Percentiles rank a stretch among this genome's conserved stretches.
Evolutionary conservation across 2,797 vertebrate species (phyloP).

Genomic region (Mus caroli): DNA sequence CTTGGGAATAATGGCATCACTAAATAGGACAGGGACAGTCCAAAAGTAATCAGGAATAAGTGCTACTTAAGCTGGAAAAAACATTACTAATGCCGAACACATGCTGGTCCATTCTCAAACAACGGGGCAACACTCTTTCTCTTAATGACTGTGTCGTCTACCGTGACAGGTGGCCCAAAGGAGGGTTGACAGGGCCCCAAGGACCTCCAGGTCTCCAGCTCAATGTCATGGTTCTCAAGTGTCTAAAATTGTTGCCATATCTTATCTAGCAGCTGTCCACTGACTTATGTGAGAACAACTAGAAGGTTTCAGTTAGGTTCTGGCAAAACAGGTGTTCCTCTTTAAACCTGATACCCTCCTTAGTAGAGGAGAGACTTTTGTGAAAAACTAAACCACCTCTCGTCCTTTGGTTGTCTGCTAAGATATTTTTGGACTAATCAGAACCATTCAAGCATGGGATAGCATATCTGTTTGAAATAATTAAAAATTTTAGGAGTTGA

Average conservation of each 20-base stretch:
- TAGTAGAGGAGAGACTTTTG: background rate
- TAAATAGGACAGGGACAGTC: background rate
- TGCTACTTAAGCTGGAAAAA: slow-evolving; percentile 54
- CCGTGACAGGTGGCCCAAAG: background rate
- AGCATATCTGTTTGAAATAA: slow-evolving; percentile 60
- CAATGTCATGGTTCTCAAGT: slow-evolving; percentile 57
- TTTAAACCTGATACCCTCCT: slow-evolving; percentile 31
- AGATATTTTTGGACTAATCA: slow-evolving; percentile 29
- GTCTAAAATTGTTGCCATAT: slow-evolving; percentile 48
- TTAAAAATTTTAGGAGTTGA: background rate
- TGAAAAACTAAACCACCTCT: slow-evolving; percentile 57
- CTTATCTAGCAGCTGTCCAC: slow-evolving; percentile 45
- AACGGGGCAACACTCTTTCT: slow-evolving; percentile 37
- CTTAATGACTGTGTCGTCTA: slow-evolving; percentile 47
- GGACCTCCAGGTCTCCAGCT: slow-evolving; percentile 23
- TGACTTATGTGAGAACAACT: slow-evolving; percentile 61
- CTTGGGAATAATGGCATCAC: background rate
- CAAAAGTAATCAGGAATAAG: slow-evolving; percentile 57
- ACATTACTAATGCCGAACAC: background rate
- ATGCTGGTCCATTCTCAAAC: background rate
- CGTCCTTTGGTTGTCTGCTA: slow-evolving; percentile 40
- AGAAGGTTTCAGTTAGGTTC: slow-evolving; percentile 55
- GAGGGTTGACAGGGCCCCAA: background rate
- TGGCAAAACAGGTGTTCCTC: slow-evolving; percentile 60
- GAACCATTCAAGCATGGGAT: background rate